Base-by-base conservation (phyloP, 1,140 invertebrate species). In the Drosophila kepulauana region DNA sequence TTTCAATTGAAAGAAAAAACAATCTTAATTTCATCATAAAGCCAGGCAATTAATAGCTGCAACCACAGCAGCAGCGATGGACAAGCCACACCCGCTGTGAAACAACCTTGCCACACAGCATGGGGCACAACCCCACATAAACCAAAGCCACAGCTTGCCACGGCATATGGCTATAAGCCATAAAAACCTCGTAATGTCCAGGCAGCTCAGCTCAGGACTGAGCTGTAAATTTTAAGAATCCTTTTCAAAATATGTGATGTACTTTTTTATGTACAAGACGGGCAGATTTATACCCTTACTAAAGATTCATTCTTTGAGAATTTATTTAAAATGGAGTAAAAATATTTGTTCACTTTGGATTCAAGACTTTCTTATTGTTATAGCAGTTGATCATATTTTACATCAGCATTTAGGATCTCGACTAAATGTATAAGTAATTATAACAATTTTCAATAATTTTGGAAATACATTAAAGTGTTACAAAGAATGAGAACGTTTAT, bases 21-120 rank as follows among this genome's bases (percentile, higher is more conserved):
- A 79, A 16, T 33, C 33, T 79, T 68, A 78, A 88, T 82, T 82
- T 80, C 57, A 62, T 69, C 51, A 58, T 72, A 68, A 88, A 84
- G 77, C 77, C 62, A 65, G 80, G 78, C 82, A 75, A 87, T 88
- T 87, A 89, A 88, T 88, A 78, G 63, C 84, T 80, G 70, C 69
- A 73, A 71, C 76, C 72, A 52, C 76, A 76, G 43, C 5, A 6
- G 10, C 6, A 57, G 46, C 66, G 58, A 41, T 10, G 52, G n/a
- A 63, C 33, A 30, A 33, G 48, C 43, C 28, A n/a, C 68, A 48
- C 20, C 59, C 52, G 52, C 64, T 81, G 79, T 48, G 67, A 45
- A 30, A 28, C n/a, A 57, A 43, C 58, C 63, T 58, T 58, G 57
- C 30, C 46, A 35, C 46, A 35, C 35, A 30, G 1, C 11, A 56